These are phyloP conservation scores for Cantharis nigra DNA, from an alignment of 2,888 invertebrate species.

Conservation along the genomic window DNA sequence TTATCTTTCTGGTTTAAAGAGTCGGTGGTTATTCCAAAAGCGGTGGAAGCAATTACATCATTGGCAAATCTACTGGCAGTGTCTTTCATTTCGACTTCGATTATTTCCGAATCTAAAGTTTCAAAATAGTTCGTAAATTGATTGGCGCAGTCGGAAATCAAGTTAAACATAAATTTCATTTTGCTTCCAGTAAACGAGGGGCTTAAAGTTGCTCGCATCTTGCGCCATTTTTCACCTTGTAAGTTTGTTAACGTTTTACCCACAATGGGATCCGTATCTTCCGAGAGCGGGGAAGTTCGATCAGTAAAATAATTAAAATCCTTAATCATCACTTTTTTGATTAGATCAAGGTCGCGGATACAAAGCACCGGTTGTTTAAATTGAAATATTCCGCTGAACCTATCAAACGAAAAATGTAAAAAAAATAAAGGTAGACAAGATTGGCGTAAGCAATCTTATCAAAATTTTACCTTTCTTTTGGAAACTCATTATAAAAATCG, in stretches of 20 bases:
- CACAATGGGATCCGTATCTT: conserved; percentile 23
- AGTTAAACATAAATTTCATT: conserved; percentile 19
- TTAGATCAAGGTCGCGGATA: conserved; percentile 33
- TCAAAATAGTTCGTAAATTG: conserved; percentile 38
- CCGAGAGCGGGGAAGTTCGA: conserved; percentile 30
- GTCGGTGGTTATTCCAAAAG: conserved; percentile 60
- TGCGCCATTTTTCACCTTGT: conserved; percentile 20
- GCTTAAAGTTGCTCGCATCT: conserved; percentile 19
- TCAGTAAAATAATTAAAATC: conserved; percentile 39
- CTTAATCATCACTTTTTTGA: conserved; percentile 36
- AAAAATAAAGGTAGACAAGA: too few species aligned
- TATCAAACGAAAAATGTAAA: not conserved
- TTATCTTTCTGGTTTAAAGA: conserved; percentile 60
- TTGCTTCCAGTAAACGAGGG: conserved; percentile 28
- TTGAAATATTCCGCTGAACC: conserved; percentile 8
- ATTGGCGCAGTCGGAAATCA: conserved; percentile 27
- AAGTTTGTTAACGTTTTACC: conserved; percentile 16
- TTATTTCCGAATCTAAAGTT: conserved; percentile 29
- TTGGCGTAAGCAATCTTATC: not conserved
- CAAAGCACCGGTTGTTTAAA: conserved; percentile 21
- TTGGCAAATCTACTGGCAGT: conserved; percentile 56
- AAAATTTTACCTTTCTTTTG: not conserved
- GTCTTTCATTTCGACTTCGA: conserved; percentile 56
- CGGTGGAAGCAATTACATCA: conserved; percentile 61
- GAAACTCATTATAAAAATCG: conserved; percentile 10